Evolutionary conservation across 2,888 invertebrate genomes (phyloP).

Genomic region (Isotomurus palustris): DNA sequence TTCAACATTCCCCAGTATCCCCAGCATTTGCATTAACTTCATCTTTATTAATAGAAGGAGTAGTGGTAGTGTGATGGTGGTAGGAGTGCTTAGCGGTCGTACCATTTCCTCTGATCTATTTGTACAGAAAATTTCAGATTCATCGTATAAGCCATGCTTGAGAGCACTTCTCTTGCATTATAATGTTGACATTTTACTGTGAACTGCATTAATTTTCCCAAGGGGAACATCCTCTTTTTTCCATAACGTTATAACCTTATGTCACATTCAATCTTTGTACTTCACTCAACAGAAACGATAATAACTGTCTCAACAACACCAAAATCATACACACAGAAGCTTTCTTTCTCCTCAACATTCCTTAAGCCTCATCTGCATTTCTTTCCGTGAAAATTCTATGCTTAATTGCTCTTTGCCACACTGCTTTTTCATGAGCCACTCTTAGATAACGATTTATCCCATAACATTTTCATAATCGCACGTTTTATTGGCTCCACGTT

Average conservation of each 20-base stretch:
- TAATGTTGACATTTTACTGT: conserved; percentile 47
- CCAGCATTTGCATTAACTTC: too few species aligned
- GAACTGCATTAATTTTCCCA: conserved; percentile 46
- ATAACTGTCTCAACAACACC: conserved; percentile 35
- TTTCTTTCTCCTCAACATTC: background rate
- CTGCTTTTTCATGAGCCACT: too few species aligned
- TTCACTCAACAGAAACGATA: conserved; percentile 29
- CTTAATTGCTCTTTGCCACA: background rate
- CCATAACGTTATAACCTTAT: conserved; percentile 39
- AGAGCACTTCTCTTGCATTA: conserved; percentile 44
- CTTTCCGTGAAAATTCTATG: too few species aligned
- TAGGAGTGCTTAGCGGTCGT: too few species aligned
- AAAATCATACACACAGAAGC: conserved; percentile 5
- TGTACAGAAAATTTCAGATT: conserved; percentile 31
- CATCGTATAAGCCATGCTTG: conserved; percentile 42
- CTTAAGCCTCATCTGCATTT: too few species aligned
- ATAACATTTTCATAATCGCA: too few species aligned
- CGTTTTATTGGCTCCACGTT: too few species aligned
- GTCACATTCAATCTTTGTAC: conserved; percentile 35
- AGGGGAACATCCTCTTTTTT: conserved; percentile 42
- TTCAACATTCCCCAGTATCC: too few species aligned
- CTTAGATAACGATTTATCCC: too few species aligned
- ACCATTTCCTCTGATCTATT: too few species aligned
- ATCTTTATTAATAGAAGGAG: too few species aligned
- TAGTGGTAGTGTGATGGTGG: too few species aligned